Evolutionary conservation across 1,140 invertebrate species (phyloP).

Genomic region (Harpegnathos saltator): DNA sequence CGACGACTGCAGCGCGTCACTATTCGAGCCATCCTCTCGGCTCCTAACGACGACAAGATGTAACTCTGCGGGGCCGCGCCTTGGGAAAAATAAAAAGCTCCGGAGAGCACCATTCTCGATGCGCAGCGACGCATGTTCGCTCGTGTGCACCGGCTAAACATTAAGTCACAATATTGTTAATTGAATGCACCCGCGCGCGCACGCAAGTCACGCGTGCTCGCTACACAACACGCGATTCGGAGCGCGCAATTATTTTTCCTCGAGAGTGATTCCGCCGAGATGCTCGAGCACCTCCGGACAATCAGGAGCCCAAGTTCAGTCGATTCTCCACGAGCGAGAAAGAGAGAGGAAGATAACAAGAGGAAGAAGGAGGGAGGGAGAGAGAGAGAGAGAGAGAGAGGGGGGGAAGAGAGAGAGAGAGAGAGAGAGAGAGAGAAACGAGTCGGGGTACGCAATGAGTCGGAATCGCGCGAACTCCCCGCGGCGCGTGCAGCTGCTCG

Average conservation of each 20-base stretch:
- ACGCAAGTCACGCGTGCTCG: conserved; percentile 54
- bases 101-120: conserved; percentile 2
- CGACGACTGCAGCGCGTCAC: neutral
- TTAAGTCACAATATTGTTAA: conserved; percentile 74
- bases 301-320: conserved; percentile 60
- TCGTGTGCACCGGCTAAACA: conserved; percentile 50
- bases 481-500: conserved; percentile 73
- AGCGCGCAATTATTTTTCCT: conserved; percentile 83
- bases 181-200: conserved; percentile 66
- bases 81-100: conserved; percentile 38
- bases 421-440: conserved; percentile 3
- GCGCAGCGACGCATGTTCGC: conserved; percentile 23
- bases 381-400: neutral
- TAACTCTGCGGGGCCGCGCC: conserved; percentile 11
- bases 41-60: neutral
- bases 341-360: too few relatives aligned
- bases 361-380: too few relatives aligned
- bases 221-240: conserved; percentile 52
- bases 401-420: neutral
- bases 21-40: conserved; percentile 26
- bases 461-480: conserved; percentile 40
- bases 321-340: conserved; percentile 13
- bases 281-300: conserved; percentile 81
- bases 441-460: conserved; percentile 21
- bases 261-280: conserved; percentile 79